Evolutionary conservation across 1,140 invertebrate species (phyloP).

Genomic region (Pogonomyrmex californicus): DNA sequence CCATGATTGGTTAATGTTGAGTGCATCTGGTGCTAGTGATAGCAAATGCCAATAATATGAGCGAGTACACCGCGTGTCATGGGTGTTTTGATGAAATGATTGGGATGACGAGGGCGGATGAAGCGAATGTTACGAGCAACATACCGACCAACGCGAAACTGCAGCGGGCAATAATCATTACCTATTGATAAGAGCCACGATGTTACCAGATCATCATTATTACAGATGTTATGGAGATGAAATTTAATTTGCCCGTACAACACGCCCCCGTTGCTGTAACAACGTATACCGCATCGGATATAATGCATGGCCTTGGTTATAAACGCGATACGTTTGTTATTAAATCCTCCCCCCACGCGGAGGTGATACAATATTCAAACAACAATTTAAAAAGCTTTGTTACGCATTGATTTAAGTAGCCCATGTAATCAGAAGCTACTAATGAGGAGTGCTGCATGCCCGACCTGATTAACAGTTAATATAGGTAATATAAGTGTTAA

Average conservation of each 20-base stretch:
- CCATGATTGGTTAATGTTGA: background rate
- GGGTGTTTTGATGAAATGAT: slow-evolving; percentile 46
- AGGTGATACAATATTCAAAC: slow-evolving; percentile 51
- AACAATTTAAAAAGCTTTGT: slow-evolving; percentile 50
- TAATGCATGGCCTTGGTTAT: slow-evolving; percentile 36
- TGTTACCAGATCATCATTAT: slow-evolving; percentile 61
- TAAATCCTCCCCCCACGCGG: slow-evolving; percentile 14
- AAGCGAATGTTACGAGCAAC: background rate
- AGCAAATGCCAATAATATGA: slow-evolving; percentile 32
- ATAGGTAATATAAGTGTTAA: slow-evolving; percentile 1
- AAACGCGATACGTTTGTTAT: slow-evolving; percentile 38
- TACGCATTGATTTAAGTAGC: slow-evolving; percentile 51
- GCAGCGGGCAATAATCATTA: slow-evolving; percentile 61
- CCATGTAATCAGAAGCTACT: slow-evolving; percentile 59
- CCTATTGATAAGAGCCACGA: slow-evolving; percentile 55
- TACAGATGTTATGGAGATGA: slow-evolving; percentile 52
- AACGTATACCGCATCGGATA: slow-evolving; percentile 13
- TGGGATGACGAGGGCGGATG: background rate
- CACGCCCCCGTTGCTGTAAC: slow-evolving; percentile 4
- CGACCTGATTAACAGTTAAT: slow-evolving; percentile 58
- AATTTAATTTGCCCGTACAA: slow-evolving; percentile 66
- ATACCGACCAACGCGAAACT: slow-evolving; percentile 26
- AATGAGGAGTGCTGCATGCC: slow-evolving; percentile 42
- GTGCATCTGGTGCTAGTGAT: background rate
- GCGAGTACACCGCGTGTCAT: background rate